phyloP scores from a whole-genome alignment of 2,888 invertebrate species.

The Linnaemya vulpina region DNA sequence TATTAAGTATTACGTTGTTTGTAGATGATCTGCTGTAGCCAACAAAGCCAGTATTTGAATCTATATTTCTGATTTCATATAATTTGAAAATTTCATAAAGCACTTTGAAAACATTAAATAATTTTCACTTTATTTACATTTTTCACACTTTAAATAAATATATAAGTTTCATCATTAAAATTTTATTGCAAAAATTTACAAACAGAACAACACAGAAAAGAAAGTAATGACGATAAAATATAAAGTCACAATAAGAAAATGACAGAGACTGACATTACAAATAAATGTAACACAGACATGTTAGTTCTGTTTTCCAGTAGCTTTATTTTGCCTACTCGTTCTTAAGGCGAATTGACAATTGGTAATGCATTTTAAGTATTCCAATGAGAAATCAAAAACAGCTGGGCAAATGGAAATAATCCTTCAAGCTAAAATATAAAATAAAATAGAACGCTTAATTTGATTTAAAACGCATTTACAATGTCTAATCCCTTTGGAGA shows the following conservation, averaged over 20 bases:
- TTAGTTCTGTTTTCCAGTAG: constrained; percentile 10
- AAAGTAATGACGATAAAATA: constrained; percentile 65
- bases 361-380: neutral
- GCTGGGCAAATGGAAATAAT: constrained; percentile 16
- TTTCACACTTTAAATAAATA: constrained; percentile 16
- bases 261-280: neutral
- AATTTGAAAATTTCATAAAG: constrained; percentile 7
- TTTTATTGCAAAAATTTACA: constrained; percentile 52
- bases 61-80: constrained; percentile 9
- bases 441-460: neutral
- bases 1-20: constrained; percentile 53
- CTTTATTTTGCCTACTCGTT: neutral
- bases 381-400: constrained; percentile 23
- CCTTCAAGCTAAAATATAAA: neutral
- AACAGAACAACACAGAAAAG: constrained; percentile 64
- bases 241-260: constrained; percentile 49
- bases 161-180: constrained; percentile 30
- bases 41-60: neutral
- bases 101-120: neutral
- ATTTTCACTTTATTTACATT: constrained; percentile 18
- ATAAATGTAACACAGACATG: too few species aligned
- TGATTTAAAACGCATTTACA: constrained; percentile 10
- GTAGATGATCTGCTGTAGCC: constrained; percentile 59
- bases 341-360: neutral
- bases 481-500: constrained; percentile 81